A percentile compares a stretch with the other conserved stretches of the same genome.
phyloP scores from a whole-genome alignment of 2,113 vertebrate species.

The Sylvietta virens region DNA sequence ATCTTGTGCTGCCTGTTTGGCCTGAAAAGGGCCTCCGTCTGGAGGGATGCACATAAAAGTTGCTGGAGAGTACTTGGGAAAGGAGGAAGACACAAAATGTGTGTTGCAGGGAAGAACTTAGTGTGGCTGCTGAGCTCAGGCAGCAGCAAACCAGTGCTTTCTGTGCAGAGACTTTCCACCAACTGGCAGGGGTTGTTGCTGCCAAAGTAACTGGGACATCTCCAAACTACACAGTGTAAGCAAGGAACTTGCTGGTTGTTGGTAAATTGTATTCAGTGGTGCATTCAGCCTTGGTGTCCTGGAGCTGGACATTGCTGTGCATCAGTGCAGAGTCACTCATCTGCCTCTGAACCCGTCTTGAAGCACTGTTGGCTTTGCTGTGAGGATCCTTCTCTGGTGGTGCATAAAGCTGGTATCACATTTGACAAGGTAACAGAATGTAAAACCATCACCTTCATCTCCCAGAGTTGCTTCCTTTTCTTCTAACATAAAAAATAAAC shows the following conservation, averaged over 20 bases:
- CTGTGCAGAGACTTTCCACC: not conserved
- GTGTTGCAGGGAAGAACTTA: not conserved
- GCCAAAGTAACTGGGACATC: conserved; percentile 23
- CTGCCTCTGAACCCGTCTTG: not conserved
- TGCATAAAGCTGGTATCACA: not conserved
- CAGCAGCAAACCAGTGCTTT: not conserved
- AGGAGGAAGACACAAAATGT: not conserved
- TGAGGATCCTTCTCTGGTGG: not conserved
- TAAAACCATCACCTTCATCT: not conserved
- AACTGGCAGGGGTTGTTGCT: not conserved
- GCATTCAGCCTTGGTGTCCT: not conserved
- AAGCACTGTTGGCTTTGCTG: not conserved
- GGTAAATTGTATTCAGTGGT: not conserved
- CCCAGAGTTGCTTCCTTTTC: not conserved
- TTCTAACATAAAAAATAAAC: not conserved
- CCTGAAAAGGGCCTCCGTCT: conserved; percentile 64
- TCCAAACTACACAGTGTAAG: not conserved
- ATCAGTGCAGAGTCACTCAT: not conserved
- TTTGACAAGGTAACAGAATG: not conserved
- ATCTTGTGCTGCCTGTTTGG: conserved; percentile 74
- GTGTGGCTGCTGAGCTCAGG: not conserved
- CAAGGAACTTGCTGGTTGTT: not conserved
- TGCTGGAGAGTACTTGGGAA: not conserved
- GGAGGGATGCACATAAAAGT: conserved; percentile 57
- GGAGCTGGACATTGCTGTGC: not conserved